These are phyloP conservation scores for Oreonectes daqikongensis DNA, from an alignment of 2,797 vertebrate genomes.

Conservation along the genomic window DNA sequence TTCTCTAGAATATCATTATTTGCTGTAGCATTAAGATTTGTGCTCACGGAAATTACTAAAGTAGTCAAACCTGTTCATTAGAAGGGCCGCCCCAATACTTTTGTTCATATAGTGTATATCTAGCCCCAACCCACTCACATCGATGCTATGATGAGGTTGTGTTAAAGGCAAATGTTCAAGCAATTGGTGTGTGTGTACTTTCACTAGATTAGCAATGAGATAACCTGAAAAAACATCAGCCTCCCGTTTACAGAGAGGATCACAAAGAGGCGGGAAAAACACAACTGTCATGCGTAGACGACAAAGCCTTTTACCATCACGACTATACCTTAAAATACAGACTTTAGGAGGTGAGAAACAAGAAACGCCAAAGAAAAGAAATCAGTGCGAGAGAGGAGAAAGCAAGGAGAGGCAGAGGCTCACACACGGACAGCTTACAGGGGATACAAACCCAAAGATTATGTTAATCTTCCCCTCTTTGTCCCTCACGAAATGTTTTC, in stretches of 20 bases:
- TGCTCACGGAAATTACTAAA: too few species aligned
- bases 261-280: slow-evolving; percentile 95
- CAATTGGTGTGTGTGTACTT: slow-evolving; percentile 65
- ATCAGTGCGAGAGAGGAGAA: slow-evolving; percentile 51
- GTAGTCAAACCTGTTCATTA: too few species aligned
- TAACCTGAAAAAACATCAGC: slow-evolving; percentile 80
- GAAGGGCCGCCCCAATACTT: too few species aligned
- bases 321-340: slow-evolving; percentile 86
- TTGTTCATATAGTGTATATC: too few species aligned
- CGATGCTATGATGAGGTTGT: slow-evolving; percentile 44
- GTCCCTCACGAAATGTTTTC: slow-evolving; percentile 99
- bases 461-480: slow-evolving; percentile 98
- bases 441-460: slow-evolving; percentile 99
- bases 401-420: slow-evolving; percentile 77
- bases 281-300: slow-evolving; percentile 87
- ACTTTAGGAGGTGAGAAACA: slow-evolving; percentile 84
- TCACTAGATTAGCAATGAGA: slow-evolving; percentile 82
- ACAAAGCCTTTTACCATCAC: slow-evolving; percentile 91
- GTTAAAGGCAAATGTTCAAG: slow-evolving; percentile 66
- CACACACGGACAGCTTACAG: slow-evolving; percentile 96
- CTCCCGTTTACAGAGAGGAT: slow-evolving; percentile 88
- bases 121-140: slow-evolving; percentile 27
- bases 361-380: slow-evolving; percentile 69
- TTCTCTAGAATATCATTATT: too few species aligned
- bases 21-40: too few species aligned